These are phyloP conservation scores for Oryzias curvinotus DNA, from an alignment of 2,113 vertebrate genomes.

Conservation along the genomic window DNA sequence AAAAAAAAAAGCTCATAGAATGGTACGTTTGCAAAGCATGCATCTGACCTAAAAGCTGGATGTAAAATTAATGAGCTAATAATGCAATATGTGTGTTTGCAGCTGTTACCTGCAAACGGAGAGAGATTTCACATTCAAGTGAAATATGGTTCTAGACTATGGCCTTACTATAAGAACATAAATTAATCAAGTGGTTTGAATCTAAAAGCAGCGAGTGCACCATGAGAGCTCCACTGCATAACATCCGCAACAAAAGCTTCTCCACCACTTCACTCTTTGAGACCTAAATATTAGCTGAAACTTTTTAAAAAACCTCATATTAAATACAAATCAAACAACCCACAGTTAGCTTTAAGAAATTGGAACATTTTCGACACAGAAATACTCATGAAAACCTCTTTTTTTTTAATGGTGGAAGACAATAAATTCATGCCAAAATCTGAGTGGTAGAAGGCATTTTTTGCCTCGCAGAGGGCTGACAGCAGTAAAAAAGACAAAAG, in stretches of 20 bases:
- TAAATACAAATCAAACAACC: not conserved
- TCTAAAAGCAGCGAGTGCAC: conserved; percentile 24
- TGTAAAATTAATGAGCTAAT: conserved; percentile 72
- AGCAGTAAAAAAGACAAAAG: conserved; percentile 58
- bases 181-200: conserved; percentile 35
- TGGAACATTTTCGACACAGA: no score
- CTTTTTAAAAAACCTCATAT: conserved; percentile 6
- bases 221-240: not conserved
- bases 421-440: conserved; percentile 59
- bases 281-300: conserved; percentile 18
- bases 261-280: conserved; percentile 12
- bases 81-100: conserved; percentile 63
- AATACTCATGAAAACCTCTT: no score
- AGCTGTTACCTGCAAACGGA: conserved; percentile 59
- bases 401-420: not conserved
- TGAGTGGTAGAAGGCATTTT: conserved; percentile 58
- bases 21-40: conserved; percentile 37
- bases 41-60: conserved; percentile 73
- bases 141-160: conserved; percentile 39
- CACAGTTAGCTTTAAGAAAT: no score
- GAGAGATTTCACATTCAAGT: conserved; percentile 41
- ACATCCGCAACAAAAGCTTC: conserved; percentile 6
- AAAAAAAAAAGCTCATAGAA: conserved; percentile 54
- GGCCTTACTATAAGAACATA: conserved; percentile 17
- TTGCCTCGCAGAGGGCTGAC: conserved; percentile 75